phyloP scores from a whole-genome alignment of 1,140 invertebrate species.

The Contarinia nasturtii region DNA sequence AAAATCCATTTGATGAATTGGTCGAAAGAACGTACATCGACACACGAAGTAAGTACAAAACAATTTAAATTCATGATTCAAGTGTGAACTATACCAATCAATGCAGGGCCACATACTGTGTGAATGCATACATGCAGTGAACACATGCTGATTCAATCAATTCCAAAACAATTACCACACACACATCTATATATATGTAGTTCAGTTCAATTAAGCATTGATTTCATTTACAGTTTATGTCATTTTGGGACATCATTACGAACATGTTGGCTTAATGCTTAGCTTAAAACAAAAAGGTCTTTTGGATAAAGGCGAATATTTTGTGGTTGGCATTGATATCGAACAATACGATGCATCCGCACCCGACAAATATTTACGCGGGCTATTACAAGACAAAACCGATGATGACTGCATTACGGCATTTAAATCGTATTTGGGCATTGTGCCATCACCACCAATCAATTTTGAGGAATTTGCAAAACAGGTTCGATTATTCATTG shows the following conservation, averaged over 20 bases:
- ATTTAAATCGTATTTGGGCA: constrained; percentile 54
- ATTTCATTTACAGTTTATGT: constrained; percentile 57
- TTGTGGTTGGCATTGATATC: constrained; percentile 75
- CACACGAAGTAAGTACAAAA: constrained; percentile 58
- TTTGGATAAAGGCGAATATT: constrained; percentile 71
- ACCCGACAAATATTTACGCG: constrained; percentile 55
- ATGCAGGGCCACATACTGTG: no score
- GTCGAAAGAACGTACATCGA: constrained; percentile 55
- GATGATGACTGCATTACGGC: constrained; percentile 22
- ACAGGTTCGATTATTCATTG: constrained; percentile 21
- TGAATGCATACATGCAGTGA: no score
- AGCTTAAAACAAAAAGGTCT: constrained; percentile 65
- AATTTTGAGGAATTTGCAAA: constrained; percentile 54
- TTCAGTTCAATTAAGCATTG: no score
- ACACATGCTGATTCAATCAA: no score
- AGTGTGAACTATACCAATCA: no score
- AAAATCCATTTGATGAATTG: constrained; percentile 63
- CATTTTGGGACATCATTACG: constrained; percentile 71
- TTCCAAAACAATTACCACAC: no score
- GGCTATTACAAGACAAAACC: constrained; percentile 41
- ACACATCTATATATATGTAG: no score
- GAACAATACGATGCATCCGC: constrained; percentile 62
- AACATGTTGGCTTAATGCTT: constrained; percentile 65
- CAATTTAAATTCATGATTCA: constrained; percentile 8
- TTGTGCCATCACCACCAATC: constrained; percentile 45